Evolutionary conservation across 2,888 invertebrate genomes (phyloP).

Genomic region (Exocentrus adspersus): DNA sequence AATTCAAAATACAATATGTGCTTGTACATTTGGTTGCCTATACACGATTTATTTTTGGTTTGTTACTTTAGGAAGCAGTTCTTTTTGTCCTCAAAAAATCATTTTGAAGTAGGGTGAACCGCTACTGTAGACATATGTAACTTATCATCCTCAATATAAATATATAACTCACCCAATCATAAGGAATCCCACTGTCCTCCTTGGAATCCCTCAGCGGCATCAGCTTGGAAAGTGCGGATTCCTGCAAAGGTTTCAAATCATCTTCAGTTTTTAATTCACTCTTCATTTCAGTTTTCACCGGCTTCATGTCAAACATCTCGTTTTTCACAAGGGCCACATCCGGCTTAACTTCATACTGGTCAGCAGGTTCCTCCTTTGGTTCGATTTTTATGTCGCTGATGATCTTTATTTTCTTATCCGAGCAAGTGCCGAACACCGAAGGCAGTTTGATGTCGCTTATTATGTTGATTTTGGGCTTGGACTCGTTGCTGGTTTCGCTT

Average conservation of each 20-base stretch:
- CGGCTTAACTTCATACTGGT: constrained; percentile 66
- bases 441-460: constrained; percentile 62
- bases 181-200: constrained; percentile 85
- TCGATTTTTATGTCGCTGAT: constrained; percentile 62
- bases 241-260: constrained; percentile 62
- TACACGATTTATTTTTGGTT: no score
- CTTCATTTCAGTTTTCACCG: constrained; percentile 60
- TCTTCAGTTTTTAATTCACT: constrained; percentile 46
- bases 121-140: no score
- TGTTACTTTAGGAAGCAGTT: no score
- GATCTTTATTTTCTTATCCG: constrained; percentile 60
- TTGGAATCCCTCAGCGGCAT: constrained; percentile 63
- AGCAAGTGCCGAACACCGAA: constrained; percentile 48
- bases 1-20: no score
- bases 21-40: no score
- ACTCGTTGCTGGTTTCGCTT: constrained; percentile 55
- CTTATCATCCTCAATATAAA: no score
- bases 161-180: constrained; percentile 77
- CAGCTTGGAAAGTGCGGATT: constrained; percentile 63
- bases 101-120: no score
- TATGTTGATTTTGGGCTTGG: constrained; percentile 63
- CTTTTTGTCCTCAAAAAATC: no score
- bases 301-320: no score
- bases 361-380: constrained; percentile 64
- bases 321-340: constrained; percentile 59